phyloP scores from a whole-genome alignment of 2,888 invertebrate genomes.

The Timandra comae region DNA sequence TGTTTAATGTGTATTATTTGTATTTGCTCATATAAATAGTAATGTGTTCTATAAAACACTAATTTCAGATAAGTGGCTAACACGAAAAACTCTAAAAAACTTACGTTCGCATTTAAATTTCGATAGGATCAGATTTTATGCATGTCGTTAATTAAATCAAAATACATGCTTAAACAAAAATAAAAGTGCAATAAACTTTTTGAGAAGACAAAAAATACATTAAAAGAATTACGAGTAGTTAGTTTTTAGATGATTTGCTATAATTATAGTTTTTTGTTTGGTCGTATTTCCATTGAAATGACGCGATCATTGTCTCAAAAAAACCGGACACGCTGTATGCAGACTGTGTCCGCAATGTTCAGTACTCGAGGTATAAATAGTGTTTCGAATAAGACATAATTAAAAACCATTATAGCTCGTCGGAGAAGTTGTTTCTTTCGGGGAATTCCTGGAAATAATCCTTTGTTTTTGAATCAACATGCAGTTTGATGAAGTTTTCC shows the following conservation, averaged over 20 bases:
- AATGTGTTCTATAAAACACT: too few species aligned
- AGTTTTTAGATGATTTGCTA: constrained; percentile 24
- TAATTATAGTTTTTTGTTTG: constrained; percentile 34
- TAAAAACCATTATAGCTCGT: constrained; percentile 8
- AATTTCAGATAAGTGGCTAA: too few species aligned
- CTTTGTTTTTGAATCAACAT: constrained; percentile 1
- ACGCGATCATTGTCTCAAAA: constrained; percentile 37
- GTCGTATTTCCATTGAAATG: constrained; percentile 29
- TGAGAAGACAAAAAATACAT: constrained; percentile 11
- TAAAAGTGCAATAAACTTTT: constrained; percentile 7
- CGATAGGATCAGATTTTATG: too few species aligned
- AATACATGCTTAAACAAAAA: background rate
- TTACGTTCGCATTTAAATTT: too few species aligned
- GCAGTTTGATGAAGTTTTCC: too few species aligned
- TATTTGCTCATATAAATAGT: too few species aligned
- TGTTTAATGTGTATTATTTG: too few species aligned
- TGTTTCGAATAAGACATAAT: constrained; percentile 10
- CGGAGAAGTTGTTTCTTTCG: constrained; percentile 2
- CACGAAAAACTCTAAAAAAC: too few species aligned
- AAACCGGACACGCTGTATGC: constrained; percentile 39
- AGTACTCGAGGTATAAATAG: constrained; percentile 18
- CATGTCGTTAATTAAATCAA: constrained; percentile 6
- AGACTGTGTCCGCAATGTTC: constrained; percentile 23
- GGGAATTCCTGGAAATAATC: constrained; percentile 7
- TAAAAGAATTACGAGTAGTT: constrained; percentile 13